Evolutionary conservation across 2,797 vertebrate species (phyloP).

Genomic region (Clarias laeviceps): DNA sequence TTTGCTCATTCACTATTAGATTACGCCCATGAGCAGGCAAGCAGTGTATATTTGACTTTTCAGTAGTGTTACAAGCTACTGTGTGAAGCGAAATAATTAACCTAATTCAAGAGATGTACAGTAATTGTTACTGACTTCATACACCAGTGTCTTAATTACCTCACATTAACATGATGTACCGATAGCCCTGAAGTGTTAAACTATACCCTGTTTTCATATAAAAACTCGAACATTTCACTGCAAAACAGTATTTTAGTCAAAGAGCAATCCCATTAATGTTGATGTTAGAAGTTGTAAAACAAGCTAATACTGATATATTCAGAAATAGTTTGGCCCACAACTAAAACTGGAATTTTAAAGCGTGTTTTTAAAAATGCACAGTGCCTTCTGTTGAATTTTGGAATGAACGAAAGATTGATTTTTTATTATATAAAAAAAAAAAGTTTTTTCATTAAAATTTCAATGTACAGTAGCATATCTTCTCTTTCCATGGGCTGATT

Average conservation of each 20-base stretch:
- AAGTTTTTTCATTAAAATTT: no score
- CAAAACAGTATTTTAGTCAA: background rate
- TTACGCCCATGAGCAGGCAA: background rate
- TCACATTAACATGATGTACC: background rate
- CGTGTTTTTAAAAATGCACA: no score
- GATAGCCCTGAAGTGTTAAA: no score
- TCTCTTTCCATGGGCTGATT: no score
- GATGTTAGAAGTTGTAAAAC: background rate
- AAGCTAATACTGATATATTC: background rate
- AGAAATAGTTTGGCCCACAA: no score
- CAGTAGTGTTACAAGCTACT: background rate
- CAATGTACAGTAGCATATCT: no score
- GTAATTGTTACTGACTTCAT: slow-evolving; percentile 2
- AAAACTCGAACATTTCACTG: background rate
- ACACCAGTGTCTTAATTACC: background rate
- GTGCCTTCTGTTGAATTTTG: no score
- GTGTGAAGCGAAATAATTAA: background rate
- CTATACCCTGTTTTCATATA: background rate
- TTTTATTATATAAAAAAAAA: no score
- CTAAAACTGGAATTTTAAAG: no score
- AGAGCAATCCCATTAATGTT: background rate
- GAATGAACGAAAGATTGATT: no score
- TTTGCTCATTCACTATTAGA: background rate
- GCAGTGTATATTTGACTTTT: background rate
- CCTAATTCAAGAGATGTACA: background rate